Percentiles rank a stretch among this genome's conserved stretches.
phyloP scores from a whole-genome alignment of 2,888 invertebrate species.

The Heliconius hortense region DNA sequence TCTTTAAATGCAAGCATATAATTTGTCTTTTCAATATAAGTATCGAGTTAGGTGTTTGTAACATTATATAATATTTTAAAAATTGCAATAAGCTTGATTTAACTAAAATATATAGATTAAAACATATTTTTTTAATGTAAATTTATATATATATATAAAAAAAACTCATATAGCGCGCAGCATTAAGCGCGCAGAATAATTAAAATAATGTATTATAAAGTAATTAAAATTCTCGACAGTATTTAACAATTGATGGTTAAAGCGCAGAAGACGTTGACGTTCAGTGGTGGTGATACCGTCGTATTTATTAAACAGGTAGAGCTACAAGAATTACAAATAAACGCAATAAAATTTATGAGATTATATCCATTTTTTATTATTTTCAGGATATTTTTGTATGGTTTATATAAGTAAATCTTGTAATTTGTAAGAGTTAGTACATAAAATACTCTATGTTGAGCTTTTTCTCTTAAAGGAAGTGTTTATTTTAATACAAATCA shows the following conservation, averaged over 20 bases:
- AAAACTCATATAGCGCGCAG: not conserved
- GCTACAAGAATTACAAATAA: too few species aligned
- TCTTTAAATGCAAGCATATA: too few species aligned
- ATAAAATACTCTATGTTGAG: too few species aligned
- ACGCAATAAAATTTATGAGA: too few species aligned
- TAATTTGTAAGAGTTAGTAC: too few species aligned
- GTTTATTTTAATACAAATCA: too few species aligned
- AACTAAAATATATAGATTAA: too few species aligned
- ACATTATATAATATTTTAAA: not conserved
- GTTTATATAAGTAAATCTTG: too few species aligned
- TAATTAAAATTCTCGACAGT: conserved; percentile 28
- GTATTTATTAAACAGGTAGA: too few species aligned
- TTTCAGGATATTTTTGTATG: not conserved
- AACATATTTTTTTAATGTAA: too few species aligned
- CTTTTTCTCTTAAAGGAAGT: too few species aligned
- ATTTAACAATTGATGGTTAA: conserved; percentile 19
- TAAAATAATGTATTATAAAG: conserved; percentile 15
- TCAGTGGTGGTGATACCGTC: not conserved
- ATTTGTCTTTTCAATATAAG: not conserved
- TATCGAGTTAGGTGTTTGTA: not conserved
- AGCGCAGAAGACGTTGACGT: not conserved
- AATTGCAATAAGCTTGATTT: not conserved
- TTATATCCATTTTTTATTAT: not conserved
- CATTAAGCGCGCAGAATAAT: conserved; percentile 15
- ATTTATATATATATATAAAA: not conserved